Percentiles rank a stretch among this genome's conserved stretches.
phyloP scores from a whole-genome alignment of 1,140 invertebrate genomes.

The Cotesia glomerata region DNA sequence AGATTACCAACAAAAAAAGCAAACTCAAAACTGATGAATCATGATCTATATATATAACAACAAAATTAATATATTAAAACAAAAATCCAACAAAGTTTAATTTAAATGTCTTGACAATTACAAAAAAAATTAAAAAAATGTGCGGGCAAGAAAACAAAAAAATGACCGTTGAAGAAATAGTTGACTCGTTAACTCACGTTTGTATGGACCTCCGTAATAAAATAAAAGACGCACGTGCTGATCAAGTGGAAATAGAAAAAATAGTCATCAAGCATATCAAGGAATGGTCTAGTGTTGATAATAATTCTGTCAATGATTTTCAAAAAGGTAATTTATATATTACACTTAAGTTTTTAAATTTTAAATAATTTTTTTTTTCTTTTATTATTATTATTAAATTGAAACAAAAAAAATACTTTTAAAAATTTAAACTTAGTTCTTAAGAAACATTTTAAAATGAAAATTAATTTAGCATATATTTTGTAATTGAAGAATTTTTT shows the following conservation, averaged over 20 bases:
- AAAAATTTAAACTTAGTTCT: too few relatives aligned
- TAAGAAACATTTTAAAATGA: too few relatives aligned
- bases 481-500: too few relatives aligned
- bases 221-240: slow-evolving; percentile 32
- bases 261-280: slow-evolving; percentile 54
- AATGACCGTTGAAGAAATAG: slow-evolving; percentile 48
- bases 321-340: slow-evolving; percentile 49
- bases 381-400: background rate
- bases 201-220: slow-evolving; percentile 47
- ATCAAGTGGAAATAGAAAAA: slow-evolving; percentile 44
- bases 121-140: slow-evolving; percentile 27
- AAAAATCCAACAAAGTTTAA: too few relatives aligned
- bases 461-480: too few relatives aligned
- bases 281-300: slow-evolving; percentile 35
- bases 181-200: slow-evolving; percentile 52
- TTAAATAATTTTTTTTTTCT: background rate
- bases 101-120: too few relatives aligned
- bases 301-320: slow-evolving; percentile 47
- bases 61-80: too few relatives aligned
- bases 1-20: too few relatives aligned
- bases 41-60: too few relatives aligned
- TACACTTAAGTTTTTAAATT: background rate
- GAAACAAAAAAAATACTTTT: too few relatives aligned
- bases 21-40: too few relatives aligned
- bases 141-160: slow-evolving; percentile 45